phyloP scores from a whole-genome alignment of 2,888 invertebrate genomes.

The Diadegma fenestrale region DNA sequence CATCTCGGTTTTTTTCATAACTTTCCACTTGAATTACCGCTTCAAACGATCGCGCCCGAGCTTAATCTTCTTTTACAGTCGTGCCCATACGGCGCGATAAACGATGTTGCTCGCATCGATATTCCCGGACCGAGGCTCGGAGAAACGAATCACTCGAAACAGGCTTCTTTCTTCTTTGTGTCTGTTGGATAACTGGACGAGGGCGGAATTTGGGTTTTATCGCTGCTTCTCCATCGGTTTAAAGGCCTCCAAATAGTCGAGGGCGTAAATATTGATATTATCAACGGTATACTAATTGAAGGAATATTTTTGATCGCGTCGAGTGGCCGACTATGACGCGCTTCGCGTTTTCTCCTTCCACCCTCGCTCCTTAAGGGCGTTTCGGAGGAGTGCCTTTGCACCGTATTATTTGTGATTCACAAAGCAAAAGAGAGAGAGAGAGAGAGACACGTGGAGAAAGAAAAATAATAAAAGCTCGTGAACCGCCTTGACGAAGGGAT shows the following conservation, averaged over 20 bases:
- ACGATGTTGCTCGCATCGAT: slow-evolving; percentile 55
- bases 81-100: slow-evolving; percentile 21
- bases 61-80: slow-evolving; percentile 32
- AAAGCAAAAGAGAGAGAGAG: slow-evolving; percentile 49
- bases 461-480: slow-evolving; percentile 40
- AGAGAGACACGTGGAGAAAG: slow-evolving; percentile 1
- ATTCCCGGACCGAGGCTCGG: slow-evolving; percentile 9
- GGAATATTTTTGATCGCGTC: slow-evolving; percentile 80
- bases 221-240: background rate
- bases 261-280: slow-evolving; percentile 77
- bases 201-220: background rate
- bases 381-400: slow-evolving; percentile 47
- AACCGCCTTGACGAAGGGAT: slow-evolving; percentile 66
- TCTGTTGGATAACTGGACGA: background rate
- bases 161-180: slow-evolving; percentile 5
- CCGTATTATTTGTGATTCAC: slow-evolving; percentile 36
- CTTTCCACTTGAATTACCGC: slow-evolving; percentile 56
- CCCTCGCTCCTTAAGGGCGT: slow-evolving; percentile 48
- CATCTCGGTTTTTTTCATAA: slow-evolving; percentile 16
- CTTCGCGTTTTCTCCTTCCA: slow-evolving; percentile 12
- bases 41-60: slow-evolving; percentile 54
- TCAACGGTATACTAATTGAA: slow-evolving; percentile 77
- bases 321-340: slow-evolving; percentile 72
- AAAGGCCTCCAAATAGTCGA: slow-evolving; percentile 47
- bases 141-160: slow-evolving; percentile 14